Base-by-base conservation (phyloP, 2,113 vertebrate species). In the Noturus placidus region DNA sequence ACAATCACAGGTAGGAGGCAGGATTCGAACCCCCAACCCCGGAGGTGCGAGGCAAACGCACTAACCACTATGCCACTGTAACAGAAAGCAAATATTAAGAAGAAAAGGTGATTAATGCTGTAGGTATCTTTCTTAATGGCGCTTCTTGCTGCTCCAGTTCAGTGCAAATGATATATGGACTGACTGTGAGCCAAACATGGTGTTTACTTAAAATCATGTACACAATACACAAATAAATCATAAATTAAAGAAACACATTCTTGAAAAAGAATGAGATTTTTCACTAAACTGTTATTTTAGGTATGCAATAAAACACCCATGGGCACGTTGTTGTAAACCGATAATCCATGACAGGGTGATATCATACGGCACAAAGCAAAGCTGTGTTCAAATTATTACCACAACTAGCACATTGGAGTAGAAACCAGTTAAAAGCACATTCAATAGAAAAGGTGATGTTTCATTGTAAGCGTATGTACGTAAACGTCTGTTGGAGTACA, bases 141-240 rank as follows among this genome's bases (percentile, higher is more conserved):
- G 5, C 20, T 27, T 54, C 84, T 25, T 46, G 69, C 42, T 52
- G 42, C 25, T 35, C 10, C 50, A 25, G 42, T 14, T 61, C 80
- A 76, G 52, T 15, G 8, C 5, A 82, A 72, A 74, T 76, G 17
- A 54, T 35, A 35, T 57, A 8, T 83, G 70, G 50, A 38, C n/a
- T 33, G 35, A 38, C 42, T 56, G 35, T 50, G 54, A 87, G 15
- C 52, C 70, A 38, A 30, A 61, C 57, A 20, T 91, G 85, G 86
- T 92, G 90, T 90, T 89, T 90, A 89, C 90, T 91, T 90, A 91
- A 88, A 87, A 89, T 46, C 42, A 46, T 46, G 6, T 46, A 46
- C 42, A 46, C 42, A 46, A 46, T 46, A 46, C 81, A 38, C 87
- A 88, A 90, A 86, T 0, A 72, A 67, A 56, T 82, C 84, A 54